phyloP scores from a whole-genome alignment of 2,113 vertebrate genomes.

The Tachycineta bicolor region DNA sequence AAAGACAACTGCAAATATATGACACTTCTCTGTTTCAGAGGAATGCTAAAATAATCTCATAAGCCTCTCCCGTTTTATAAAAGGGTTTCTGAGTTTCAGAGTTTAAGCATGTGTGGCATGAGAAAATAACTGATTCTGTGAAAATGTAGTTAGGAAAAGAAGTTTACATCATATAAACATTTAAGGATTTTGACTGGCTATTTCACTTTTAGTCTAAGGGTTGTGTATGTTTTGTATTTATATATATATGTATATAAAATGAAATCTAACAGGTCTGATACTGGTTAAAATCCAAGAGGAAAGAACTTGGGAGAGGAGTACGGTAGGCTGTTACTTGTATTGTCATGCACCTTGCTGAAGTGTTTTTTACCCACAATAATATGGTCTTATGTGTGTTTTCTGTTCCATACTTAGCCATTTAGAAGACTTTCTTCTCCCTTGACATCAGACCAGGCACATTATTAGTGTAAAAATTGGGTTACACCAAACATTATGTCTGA shows the following conservation, averaged over 20 bases:
- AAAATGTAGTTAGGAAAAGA: neutral
- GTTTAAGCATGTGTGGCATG: neutral
- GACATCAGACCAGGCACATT: neutral
- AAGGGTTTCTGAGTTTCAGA: neutral
- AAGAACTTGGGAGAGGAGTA: neutral
- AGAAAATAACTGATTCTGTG: neutral
- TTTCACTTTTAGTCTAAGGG: neutral
- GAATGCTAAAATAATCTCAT: neutral
- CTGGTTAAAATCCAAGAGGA: neutral
- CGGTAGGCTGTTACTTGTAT: neutral
- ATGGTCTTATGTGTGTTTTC: neutral
- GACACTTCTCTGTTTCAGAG: neutral
- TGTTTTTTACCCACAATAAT: neutral
- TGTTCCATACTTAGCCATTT: neutral
- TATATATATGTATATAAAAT: neutral
- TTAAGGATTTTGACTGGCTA: neutral
- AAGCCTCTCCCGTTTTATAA: neutral
- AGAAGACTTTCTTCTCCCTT: neutral
- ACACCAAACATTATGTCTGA: neutral
- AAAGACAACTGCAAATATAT: neutral
- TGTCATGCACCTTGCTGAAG: neutral
- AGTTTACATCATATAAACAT: neutral
- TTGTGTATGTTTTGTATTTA: accelerated
- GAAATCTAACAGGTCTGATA: neutral
- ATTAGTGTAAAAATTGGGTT: neutral